Evolutionary conservation across 2,797 vertebrate genomes (phyloP).

Genomic region (Xenentodon cancila): DNA sequence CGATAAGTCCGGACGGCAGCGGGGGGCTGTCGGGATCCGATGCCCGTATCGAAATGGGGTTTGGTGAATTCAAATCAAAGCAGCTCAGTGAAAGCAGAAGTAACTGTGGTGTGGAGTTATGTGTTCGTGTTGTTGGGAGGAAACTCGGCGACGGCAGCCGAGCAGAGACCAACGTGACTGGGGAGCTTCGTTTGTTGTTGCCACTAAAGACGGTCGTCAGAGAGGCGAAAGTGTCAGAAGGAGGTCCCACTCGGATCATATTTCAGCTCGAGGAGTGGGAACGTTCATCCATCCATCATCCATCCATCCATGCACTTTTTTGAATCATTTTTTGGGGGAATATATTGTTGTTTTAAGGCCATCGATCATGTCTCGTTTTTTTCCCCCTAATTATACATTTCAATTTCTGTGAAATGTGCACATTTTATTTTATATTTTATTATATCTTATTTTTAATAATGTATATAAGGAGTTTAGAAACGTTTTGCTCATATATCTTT

Average conservation of each 20-base stretch:
- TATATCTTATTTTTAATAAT: no score
- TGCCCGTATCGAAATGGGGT: background rate
- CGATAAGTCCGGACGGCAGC: background rate
- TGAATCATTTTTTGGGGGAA: conserved; percentile 44
- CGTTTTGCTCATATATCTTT: no score
- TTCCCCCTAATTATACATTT: no score
- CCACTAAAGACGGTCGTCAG: conserved; percentile 12
- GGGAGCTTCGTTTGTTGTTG: conserved; percentile 26
- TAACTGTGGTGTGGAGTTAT: conserved; percentile 21
- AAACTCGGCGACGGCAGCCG: conserved; percentile 44
- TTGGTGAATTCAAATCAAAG: conserved; percentile 49
- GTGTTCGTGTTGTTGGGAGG: conserved; percentile 16
- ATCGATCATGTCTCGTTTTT: no score
- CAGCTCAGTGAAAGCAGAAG: conserved; percentile 46
- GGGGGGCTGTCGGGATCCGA: background rate
- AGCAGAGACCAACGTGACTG: conserved; percentile 55
- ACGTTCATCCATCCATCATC: no score
- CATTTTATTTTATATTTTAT: no score
- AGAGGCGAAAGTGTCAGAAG: background rate
- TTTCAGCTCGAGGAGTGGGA: background rate
- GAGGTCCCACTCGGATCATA: background rate
- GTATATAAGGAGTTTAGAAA: no score
- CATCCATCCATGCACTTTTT: no score
- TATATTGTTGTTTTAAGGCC: no score
- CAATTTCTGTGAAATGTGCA: no score